Evolutionary conservation across 2,888 invertebrate species (phyloP), one percentile per base, ranked within the genome.

Genomic region (Panopea generosa): DNA sequence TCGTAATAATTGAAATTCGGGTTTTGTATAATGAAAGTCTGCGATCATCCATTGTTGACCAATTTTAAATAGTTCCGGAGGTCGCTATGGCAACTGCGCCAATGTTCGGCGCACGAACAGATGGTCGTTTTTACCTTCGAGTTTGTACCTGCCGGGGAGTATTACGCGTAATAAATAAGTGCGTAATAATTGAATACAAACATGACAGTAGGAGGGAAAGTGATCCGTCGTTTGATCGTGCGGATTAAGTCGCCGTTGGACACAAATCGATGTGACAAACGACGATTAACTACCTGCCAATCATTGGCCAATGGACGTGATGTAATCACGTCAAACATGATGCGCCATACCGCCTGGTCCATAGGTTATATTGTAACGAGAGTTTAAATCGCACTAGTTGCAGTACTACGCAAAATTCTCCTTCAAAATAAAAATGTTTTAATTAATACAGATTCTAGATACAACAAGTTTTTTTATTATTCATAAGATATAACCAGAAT

Each of bases 171-270:
- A 66, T 63, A 69, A 75, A 72, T 79, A 68, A 79, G 68, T 69
- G 79, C 49, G 61, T 22, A 69, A 68, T 79, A 72, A 79, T 79
- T 71, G 72, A 63, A 52, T 27, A 59, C 57, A 71, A 79, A 79
- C 75, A 72, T 40, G 50, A 45, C 27, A 16, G 29, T 29, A 62
- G 63, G 55, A 38, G 47, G 63, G 74, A 72, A 61, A 72, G 66
- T 66, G 55, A 43, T 53, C 27, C n/a, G 9, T 22, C 16, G 38
- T 18, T 14, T 56, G 55, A 38, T 20, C n/a, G 24, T 11, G 49
- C 9, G 65, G 66, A 72, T 72, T 72, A 63, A 29, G 40, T 22
- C 47, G 7, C 40, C 11, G 33, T 11, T 33, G 33, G 33, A 33
- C 11, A 33, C 33, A 7, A 11, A 33, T 33, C 33, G 33, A 33